Evolutionary conservation across 2,797 vertebrate genomes (phyloP).

Genomic region (Adrianichthys oophorus): DNA sequence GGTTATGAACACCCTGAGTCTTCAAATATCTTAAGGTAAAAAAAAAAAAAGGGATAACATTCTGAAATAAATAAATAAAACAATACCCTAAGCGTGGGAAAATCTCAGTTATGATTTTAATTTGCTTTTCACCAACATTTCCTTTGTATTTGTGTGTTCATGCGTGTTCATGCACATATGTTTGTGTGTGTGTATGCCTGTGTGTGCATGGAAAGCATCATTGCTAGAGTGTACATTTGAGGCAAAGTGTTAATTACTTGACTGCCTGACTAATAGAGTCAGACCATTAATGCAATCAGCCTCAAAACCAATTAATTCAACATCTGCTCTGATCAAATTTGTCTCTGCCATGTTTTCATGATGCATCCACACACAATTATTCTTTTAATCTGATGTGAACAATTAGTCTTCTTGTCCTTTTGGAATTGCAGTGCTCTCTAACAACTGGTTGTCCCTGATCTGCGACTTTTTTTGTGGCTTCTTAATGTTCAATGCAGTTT

Average conservation of each 20-base stretch:
- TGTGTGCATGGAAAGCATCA: conserved; percentile 7
- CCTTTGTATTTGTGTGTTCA: too few relatives aligned
- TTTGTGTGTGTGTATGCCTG: too few relatives aligned
- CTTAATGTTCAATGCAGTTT: not conserved
- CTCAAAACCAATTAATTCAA: conserved; percentile 74
- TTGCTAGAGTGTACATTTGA: conserved; percentile 27
- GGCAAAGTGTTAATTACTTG: conserved; percentile 66
- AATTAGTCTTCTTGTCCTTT: conserved; percentile 52
- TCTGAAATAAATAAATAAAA: not conserved
- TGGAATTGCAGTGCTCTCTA: conserved; percentile 28
- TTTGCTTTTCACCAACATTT: too few relatives aligned
- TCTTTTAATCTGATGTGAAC: conserved; percentile 68
- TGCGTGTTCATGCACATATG: too few relatives aligned
- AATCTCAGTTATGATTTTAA: too few relatives aligned
- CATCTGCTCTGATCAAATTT: conserved; percentile 76
- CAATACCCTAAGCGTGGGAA: conserved; percentile 3
- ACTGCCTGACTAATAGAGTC: conserved; percentile 65
- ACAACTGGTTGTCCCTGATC: conserved; percentile 57
- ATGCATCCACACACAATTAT: conserved; percentile 70
- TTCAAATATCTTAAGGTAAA: too few relatives aligned
- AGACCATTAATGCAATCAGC: conserved; percentile 72
- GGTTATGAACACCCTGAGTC: too few relatives aligned
- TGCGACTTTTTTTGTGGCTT: conserved; percentile 14
- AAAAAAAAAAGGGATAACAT: too few relatives aligned
- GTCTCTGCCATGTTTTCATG: conserved; percentile 64